Evolutionary conservation across 1,140 invertebrate genomes (phyloP), one percentile per base, ranked within the genome.

Genomic region (Propsilocerus akamusi): DNA sequence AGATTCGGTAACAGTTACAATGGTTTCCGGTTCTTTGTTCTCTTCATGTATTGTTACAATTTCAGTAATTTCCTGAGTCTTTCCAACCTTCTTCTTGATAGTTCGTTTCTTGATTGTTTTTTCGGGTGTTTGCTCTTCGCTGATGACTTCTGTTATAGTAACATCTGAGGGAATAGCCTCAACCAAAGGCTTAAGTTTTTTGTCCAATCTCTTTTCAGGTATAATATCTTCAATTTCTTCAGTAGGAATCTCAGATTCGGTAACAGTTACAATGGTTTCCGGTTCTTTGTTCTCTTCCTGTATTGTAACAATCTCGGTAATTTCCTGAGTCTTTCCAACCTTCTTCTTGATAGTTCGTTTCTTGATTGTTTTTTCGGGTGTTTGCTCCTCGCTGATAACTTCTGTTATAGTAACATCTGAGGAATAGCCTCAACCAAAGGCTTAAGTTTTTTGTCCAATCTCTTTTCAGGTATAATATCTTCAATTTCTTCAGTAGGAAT

Each of bases 341-440:
- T 54, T 50, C 30, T 53, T 58, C 50, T 51, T 58, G 12, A 55
- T 59, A 14, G 55, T 41, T 5, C 59, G 59, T 25, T 57, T 54
- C 55, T 53, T 57, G 7, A 48, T 53, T 11, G 61, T 65, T 22
- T 61, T 54, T 53, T 63, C 58, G 14, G 57, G 60, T 7, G 55
- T 54, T 48, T 57, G 55, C 26, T 53, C 53, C 22, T 57, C 47
- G 6, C 57, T 53, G 7, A 56, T 54, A 0, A 54, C 48, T 47
- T 54, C 50, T n/a, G 51, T 52, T 0, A 55, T 37, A 1, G 28
- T 49, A 2, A 58, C 49, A 12, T 49, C 51, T 53, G 55, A 53
- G 55, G 51, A 28, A 59, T 57, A 58, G 67, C 65, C 49, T 67
- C 49, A 46, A 62, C 50, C 20, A 58, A 49, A 17, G 20, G 58